phyloP scores from a whole-genome alignment of 2,113 vertebrate species.

The Oplegnathus fasciatus region DNA sequence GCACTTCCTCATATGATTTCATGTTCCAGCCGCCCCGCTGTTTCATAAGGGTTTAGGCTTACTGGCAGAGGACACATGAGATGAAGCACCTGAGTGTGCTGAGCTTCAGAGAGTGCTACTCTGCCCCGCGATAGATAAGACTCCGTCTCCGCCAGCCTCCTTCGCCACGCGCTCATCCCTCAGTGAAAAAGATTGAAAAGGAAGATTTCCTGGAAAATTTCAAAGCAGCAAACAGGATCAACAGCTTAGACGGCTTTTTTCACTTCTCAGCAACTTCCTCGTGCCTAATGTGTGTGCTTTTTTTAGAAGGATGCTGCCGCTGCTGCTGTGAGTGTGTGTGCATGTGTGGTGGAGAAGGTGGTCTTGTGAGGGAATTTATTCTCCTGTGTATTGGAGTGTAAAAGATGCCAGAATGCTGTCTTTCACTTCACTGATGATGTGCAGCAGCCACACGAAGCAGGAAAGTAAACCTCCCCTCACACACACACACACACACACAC shows the following conservation, averaged over 20 bases:
- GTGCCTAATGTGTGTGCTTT: constrained; percentile 41
- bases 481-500: constrained; percentile 1
- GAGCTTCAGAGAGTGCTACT: constrained; percentile 36
- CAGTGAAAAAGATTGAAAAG: constrained; percentile 56
- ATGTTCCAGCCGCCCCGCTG: constrained; percentile 9
- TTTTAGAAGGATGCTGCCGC: constrained; percentile 7
- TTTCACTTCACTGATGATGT: constrained; percentile 73
- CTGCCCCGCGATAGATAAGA: constrained; percentile 61
- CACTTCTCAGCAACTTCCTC: constrained; percentile 68
- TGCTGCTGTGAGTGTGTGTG: constrained; percentile 20
- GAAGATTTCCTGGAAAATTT: constrained; percentile 66
- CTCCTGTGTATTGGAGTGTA: constrained; percentile 65
- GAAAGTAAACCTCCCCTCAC: constrained; percentile 23
- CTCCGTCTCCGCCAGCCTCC: constrained; percentile 22
- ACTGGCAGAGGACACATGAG: constrained; percentile 26
- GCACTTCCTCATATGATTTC: not conserved
- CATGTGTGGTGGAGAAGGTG: constrained; percentile 27
- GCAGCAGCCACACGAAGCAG: constrained; percentile 53
- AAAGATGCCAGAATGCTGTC: constrained; percentile 73
- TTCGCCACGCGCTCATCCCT: constrained; percentile 36
- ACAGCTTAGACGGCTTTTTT: constrained; percentile 68
- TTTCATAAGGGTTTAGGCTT: constrained; percentile 38
- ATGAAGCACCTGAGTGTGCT: constrained; percentile 58
- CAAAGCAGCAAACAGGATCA: constrained; percentile 77
- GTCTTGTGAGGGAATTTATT: constrained; percentile 61